A percentile compares a stretch with the other conserved stretches of the same genome.
phyloP scores from a whole-genome alignment of 2,888 invertebrate genomes.

The Pocota personata region DNA sequence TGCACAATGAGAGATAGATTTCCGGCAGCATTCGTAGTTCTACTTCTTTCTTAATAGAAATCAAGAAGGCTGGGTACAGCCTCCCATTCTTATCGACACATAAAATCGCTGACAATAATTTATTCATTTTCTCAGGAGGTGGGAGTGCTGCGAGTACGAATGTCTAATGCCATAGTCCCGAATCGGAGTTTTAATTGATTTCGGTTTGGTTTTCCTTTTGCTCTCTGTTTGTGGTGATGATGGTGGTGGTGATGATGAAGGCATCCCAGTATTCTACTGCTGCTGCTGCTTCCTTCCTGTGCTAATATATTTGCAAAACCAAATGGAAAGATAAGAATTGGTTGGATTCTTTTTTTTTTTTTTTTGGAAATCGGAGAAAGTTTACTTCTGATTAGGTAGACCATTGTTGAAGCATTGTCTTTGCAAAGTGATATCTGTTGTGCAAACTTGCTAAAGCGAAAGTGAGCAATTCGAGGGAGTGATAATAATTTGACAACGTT shows the following conservation, averaged over 20 bases:
- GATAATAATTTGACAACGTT: slow-evolving; percentile 9
- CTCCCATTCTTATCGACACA: slow-evolving; percentile 63
- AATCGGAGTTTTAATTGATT: slow-evolving; percentile 71
- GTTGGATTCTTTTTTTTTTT: slow-evolving; percentile 49
- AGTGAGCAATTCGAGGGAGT: slow-evolving; percentile 5
- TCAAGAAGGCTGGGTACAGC: background rate
- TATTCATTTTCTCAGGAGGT: slow-evolving; percentile 64
- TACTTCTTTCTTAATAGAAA: slow-evolving; percentile 5
- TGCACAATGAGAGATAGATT: slow-evolving; percentile 70
- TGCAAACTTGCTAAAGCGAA: slow-evolving; percentile 39
- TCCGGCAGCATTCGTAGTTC: slow-evolving; percentile 52
- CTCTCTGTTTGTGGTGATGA: background rate
- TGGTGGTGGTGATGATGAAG: background rate
- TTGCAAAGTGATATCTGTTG: slow-evolving; percentile 26
- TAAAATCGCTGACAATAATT: slow-evolving; percentile 68
- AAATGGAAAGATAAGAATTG: slow-evolving; percentile 73
- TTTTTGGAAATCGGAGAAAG: slow-evolving; percentile 43
- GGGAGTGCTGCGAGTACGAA: background rate
- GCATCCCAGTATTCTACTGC: too few relatives aligned
- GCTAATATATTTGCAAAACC: slow-evolving; percentile 71
- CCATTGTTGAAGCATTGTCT: slow-evolving; percentile 42
- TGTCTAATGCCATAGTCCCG: slow-evolving; percentile 47
- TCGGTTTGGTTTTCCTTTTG: slow-evolving; percentile 49
- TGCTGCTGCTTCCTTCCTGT: background rate
- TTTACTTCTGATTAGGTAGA: slow-evolving; percentile 71